These are phyloP conservation scores for Trachelus tabidus DNA, from an alignment of 2,888 invertebrate species.

Conservation along the genomic window DNA sequence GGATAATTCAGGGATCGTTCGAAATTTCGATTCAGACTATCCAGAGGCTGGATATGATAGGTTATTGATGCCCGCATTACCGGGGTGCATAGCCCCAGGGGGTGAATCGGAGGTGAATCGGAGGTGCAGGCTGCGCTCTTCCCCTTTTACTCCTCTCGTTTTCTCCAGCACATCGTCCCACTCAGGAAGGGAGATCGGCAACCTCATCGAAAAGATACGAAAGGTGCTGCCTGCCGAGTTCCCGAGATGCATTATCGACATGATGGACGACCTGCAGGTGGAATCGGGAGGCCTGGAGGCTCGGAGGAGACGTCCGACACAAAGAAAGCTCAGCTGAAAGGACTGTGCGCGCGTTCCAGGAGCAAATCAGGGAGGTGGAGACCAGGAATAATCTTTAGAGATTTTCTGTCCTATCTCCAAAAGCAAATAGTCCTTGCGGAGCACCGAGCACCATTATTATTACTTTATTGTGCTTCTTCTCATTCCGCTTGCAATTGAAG, in stretches of 20 bases:
- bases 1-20: not conserved
- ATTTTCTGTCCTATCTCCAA: not conserved
- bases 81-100: constrained; percentile 40
- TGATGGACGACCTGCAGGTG: constrained; percentile 58
- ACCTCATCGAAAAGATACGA: constrained; percentile 35
- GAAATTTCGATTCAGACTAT: not conserved
- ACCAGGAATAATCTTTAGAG: too few species aligned
- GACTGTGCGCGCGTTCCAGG: too few species aligned
- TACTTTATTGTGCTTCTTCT: too few species aligned
- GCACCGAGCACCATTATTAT: not conserved
- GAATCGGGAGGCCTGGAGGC: constrained; percentile 1
- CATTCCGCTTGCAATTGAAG: too few species aligned
- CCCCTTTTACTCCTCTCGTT: too few species aligned
- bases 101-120: not conserved
- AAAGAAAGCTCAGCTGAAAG: not conserved
- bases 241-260: constrained; percentile 51
- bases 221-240: constrained; percentile 21
- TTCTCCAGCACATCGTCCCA: too few species aligned
- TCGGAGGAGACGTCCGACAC: not conserved
- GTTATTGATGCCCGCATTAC: constrained; percentile 61
- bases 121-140: too few species aligned
- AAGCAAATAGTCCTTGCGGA: not conserved
- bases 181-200: too few species aligned
- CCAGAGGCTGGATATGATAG: constrained; percentile 52
- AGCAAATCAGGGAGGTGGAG: too few species aligned